These are phyloP conservation scores for Brachionus paranguensis DNA, from an alignment of 1,140 invertebrate genomes.

Conservation along the genomic window DNA sequence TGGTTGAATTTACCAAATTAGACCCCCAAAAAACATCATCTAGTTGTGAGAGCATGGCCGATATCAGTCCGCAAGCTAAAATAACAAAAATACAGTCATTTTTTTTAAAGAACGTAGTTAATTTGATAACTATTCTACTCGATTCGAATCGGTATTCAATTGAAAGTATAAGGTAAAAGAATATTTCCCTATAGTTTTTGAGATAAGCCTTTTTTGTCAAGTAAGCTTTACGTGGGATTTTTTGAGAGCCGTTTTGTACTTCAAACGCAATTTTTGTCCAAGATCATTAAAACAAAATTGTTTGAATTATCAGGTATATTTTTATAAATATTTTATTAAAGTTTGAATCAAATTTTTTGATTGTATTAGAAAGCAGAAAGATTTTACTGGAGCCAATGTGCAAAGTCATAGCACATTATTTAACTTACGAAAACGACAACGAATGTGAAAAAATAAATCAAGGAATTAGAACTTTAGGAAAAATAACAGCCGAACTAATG, in stretches of 20 bases:
- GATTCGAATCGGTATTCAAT: not conserved
- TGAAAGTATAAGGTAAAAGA: not conserved
- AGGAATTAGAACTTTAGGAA: not conserved
- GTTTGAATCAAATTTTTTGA: not conserved
- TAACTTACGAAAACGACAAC: not conserved
- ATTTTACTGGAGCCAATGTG: not conserved
- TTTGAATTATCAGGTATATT: not conserved
- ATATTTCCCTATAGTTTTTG: not conserved
- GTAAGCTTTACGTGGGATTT: not conserved
- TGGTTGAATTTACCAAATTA: not conserved
- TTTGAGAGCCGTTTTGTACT: not conserved
- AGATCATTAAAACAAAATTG: not conserved
- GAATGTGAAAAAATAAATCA: not conserved
- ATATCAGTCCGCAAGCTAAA: not conserved
- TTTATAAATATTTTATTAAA: not conserved
- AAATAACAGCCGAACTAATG: slow-evolving; percentile 17
- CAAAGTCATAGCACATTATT: not conserved
- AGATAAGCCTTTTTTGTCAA: not conserved
- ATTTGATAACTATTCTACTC: slow-evolving; percentile 14
- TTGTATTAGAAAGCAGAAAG: not conserved
- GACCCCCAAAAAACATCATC: not conserved
- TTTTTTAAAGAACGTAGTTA: slow-evolving; percentile 14
- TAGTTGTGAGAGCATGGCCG: not conserved
- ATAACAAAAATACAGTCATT: slow-evolving; percentile 21
- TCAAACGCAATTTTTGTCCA: slow-evolving; percentile 8